phyloP scores from a whole-genome alignment of 2,113 vertebrate genomes.

The Apteryx owenii region DNA sequence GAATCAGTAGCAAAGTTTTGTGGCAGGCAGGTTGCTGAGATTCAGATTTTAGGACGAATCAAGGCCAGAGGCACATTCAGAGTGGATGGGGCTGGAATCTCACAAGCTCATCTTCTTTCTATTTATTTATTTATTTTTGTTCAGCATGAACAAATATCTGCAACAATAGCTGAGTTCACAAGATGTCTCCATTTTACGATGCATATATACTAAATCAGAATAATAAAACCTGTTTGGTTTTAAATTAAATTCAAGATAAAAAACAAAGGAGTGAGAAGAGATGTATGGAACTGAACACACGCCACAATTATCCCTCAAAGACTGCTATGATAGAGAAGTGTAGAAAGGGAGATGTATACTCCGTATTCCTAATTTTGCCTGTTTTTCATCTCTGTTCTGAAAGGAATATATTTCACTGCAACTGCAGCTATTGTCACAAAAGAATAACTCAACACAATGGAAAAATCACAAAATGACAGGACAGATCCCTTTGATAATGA shows the following conservation, averaged over 20 bases:
- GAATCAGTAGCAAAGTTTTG: rapidly evolving
- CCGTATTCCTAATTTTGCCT: not conserved
- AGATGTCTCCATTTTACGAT: not conserved
- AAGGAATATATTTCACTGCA: not conserved
- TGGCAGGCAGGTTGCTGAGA: not conserved
- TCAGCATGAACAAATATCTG: not conserved
- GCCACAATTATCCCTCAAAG: not conserved
- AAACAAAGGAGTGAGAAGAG: not conserved
- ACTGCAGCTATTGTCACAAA: not conserved
- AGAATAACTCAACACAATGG: not conserved
- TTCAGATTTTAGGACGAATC: not conserved
- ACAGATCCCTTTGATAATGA: not conserved
- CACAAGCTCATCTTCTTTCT: not conserved
- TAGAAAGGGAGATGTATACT: not conserved
- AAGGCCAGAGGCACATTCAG: not conserved
- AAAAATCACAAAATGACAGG: not conserved
- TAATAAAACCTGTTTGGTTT: not conserved
- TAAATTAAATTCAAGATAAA: not conserved
- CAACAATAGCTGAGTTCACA: not conserved
- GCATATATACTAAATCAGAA: not conserved
- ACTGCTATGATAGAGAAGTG: not conserved
- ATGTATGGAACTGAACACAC: not conserved
- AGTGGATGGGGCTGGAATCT: not conserved
- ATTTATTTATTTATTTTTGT: not conserved
- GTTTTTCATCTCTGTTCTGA: not conserved